phyloP scores from a whole-genome alignment of 1,140 invertebrate genomes.

The Drosophila kurseongensis region DNA sequence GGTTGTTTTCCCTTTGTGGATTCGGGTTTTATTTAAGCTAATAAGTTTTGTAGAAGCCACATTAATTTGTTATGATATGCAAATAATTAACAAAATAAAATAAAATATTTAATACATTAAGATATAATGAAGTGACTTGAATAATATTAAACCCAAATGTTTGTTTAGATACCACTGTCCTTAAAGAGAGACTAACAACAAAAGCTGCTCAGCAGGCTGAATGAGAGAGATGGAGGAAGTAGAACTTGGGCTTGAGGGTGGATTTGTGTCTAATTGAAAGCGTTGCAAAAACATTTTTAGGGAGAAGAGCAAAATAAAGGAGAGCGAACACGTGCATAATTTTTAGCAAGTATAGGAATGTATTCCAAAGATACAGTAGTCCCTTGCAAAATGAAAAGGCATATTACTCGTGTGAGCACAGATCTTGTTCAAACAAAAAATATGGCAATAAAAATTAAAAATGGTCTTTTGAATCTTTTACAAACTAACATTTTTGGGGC shows the following conservation, averaged over 20 bases:
- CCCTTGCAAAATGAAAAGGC: neutral
- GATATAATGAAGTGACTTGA: neutral
- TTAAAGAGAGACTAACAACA: neutral
- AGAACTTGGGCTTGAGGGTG: conserved; percentile 9
- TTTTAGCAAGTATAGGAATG: conserved; percentile 55
- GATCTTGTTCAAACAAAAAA: no score
- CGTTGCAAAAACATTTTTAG: conserved; percentile 28
- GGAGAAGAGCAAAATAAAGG: conserved; percentile 1
- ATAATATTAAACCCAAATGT: neutral
- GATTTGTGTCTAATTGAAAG: conserved; percentile 41
- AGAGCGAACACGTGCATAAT: conserved; percentile 43
- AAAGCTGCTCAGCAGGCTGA: neutral
- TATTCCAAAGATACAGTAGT: conserved; percentile 20
- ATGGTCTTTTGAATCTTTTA: no score
- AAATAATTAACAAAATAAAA: neutral
- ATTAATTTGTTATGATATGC: no score
- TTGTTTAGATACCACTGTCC: conserved; percentile 9
- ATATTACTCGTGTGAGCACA: neutral
- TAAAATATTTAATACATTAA: no score
- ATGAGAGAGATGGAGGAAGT: conserved; percentile 5
- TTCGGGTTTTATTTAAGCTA: no score
- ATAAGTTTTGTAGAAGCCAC: no score
- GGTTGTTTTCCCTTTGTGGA: no score
- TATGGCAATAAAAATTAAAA: no score
- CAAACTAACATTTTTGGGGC: no score